Conservation (phyloP, 2,888 invertebrate species). For the Papilio gigon region DNA sequence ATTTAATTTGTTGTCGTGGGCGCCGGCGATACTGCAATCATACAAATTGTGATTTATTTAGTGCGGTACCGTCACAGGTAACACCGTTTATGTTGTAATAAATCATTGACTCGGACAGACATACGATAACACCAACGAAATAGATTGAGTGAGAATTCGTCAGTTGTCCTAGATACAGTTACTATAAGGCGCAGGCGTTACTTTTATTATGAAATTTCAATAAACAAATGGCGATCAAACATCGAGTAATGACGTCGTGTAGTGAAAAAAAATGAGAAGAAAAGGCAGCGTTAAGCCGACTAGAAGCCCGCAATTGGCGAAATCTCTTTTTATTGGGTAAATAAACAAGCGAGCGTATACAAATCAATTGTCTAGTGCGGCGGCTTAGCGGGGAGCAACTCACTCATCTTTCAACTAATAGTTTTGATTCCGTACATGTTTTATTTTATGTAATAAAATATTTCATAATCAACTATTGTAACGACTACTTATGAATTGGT, state of each 20-base stretch:
- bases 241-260: constrained; percentile 4
- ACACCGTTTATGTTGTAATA: constrained; percentile 23
- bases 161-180: not conserved
- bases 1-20: constrained; percentile 40
- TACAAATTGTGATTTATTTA: constrained; percentile 38
- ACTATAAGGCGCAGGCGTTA: not conserved
- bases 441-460: not conserved
- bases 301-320: constrained; percentile 56
- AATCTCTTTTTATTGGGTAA: constrained; percentile 68
- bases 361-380: constrained; percentile 68
- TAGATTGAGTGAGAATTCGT: not conserved
- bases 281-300: constrained; percentile 47
- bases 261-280: constrained; percentile 27
- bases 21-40: constrained; percentile 36
- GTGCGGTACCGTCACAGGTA: constrained; percentile 13
- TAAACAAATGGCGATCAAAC: not conserved
- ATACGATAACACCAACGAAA: not conserved
- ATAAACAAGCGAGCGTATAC: constrained; percentile 64
- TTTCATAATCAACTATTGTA: no score
- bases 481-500: no score
- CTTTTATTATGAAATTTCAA: not conserved
- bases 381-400: constrained; percentile 51
- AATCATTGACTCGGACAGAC: constrained; percentile 1
- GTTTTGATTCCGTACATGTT: constrained; percentile 43
- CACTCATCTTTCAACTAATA: constrained; percentile 17